Evolutionary conservation across 1,140 invertebrate genomes (phyloP).

Genomic region (Drosophila simulans): DNA sequence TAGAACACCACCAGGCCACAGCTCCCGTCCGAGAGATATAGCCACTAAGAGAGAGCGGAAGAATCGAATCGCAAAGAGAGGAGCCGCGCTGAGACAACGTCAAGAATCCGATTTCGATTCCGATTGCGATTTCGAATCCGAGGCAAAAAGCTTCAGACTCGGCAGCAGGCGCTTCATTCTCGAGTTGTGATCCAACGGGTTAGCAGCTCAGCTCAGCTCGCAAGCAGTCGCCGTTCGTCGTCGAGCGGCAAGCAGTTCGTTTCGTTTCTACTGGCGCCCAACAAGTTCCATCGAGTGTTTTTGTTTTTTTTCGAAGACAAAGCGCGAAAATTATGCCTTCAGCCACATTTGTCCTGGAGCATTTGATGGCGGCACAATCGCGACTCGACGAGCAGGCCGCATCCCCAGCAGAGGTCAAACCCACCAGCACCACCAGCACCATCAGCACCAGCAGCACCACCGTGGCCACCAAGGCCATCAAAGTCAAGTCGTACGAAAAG

Average conservation of each 20-base stretch:
- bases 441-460: background rate
- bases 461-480: constrained; percentile 15
- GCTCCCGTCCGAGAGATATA: constrained; percentile 33
- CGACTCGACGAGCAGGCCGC: constrained; percentile 61
- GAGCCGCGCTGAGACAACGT: constrained; percentile 11
- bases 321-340: constrained; percentile 67
- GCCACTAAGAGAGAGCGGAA: constrained; percentile 29
- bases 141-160: constrained; percentile 70
- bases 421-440: constrained; percentile 1
- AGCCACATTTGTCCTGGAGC: constrained; percentile 75
- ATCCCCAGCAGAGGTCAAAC: constrained; percentile 12
- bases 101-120: constrained; percentile 29
- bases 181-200: constrained; percentile 73
- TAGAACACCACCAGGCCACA: constrained; percentile 56
- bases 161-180: constrained; percentile 73
- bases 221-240: constrained; percentile 24
- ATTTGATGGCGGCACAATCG: constrained; percentile 78
- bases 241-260: constrained; percentile 11
- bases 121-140: constrained; percentile 13
- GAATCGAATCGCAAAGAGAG: constrained; percentile 6
- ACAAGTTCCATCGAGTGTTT: background rate
- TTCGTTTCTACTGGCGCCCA: background rate
- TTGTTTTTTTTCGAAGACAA: background rate
- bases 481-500: constrained; percentile 51
- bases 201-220: constrained; percentile 31